Evolutionary conservation across 2,797 vertebrate species (phyloP).

Genomic region (Chrysocyon brachyurus): DNA sequence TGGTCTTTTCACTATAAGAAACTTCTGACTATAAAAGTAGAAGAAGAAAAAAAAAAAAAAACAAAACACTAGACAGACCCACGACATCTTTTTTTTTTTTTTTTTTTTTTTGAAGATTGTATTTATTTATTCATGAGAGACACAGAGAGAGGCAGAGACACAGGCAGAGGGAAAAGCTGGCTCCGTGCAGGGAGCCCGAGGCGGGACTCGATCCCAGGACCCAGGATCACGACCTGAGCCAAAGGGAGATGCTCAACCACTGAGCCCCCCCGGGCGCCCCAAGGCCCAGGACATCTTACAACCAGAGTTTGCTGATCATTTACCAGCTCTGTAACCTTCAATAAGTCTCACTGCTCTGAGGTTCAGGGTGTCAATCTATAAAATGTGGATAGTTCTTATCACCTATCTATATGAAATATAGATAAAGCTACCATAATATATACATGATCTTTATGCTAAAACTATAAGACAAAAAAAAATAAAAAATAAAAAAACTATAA

Average conservation of each 20-base stretch:
- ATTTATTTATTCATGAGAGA: too few relatives aligned
- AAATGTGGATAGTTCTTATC: not conserved
- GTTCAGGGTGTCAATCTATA: not conserved
- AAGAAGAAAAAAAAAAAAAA: not conserved
- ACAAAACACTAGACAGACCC: not conserved
- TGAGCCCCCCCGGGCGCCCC: too few relatives aligned
- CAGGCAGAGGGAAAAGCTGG: too few relatives aligned
- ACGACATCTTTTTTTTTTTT: not conserved
- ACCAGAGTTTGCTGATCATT: slow-evolving; percentile 35
- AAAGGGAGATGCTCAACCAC: too few relatives aligned
- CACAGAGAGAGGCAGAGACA: too few relatives aligned
- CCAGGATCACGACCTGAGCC: too few relatives aligned
- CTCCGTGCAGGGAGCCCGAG: too few relatives aligned
- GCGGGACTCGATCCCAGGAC: too few relatives aligned
- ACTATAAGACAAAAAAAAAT: not conserved
- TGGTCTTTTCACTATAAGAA: slow-evolving; percentile 13
- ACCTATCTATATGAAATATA: not conserved
- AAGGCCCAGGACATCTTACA: not conserved
- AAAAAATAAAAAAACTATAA: slow-evolving; percentile 7
- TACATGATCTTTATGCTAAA: not conserved
- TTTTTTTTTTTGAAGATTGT: too few relatives aligned
- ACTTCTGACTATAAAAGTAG: not conserved
- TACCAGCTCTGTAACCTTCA: not conserved
- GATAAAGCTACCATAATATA: not conserved
- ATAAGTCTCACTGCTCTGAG: not conserved